Base-by-base conservation (phyloP, 2,797 vertebrate species). In the Sebastes oblongus region DNA sequence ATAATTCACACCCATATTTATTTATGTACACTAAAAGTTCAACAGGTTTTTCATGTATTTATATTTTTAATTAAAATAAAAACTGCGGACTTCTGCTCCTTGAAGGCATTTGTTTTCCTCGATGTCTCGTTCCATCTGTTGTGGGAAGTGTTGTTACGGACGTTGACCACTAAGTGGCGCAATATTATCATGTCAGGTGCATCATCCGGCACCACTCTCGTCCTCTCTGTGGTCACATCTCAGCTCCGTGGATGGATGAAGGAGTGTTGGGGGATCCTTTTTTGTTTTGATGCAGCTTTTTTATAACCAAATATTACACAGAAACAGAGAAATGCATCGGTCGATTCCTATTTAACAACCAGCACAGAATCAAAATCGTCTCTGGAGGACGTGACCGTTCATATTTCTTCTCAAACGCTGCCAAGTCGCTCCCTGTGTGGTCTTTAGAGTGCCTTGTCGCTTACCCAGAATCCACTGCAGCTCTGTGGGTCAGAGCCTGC, bases 81-180 rank as follows among this genome's bases (percentile, higher is more conserved):
- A 59, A 1, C 29, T 36, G 14, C n/a, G 27, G 0, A 12, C 14
- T 16, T 34, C 5, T 74, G 66, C 0, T 66, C 20, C 60, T 5
- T 18, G 34, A 46, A 4, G 30, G 1, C 24, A 1, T 32, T n/a
- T 22, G 30, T 46, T 29, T n/a, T 12, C 29, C 3, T 6, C 39
- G 1, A 5, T 46, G 8, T 20, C 2, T 58, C 12, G 0, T 1
- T 16, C 54, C 16, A 6, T 69, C 32, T 78, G 70, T 24, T 42
- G 74, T 66, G 46, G 5, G 20, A 18, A 6, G 52, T 84, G 87
- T 54, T 66, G 72, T 88, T 78, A 6, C 20, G 13, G 24, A 29
- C 10, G 39, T 24, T 42, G 55, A n/a, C 91, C 93, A 93, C 91
- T 80, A 75, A 74, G 90, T 81, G 93, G 91, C 16, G 78, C 90